Conservation (phyloP, 2,113 vertebrate species). For the Nyctibius bracteatus region DNA sequence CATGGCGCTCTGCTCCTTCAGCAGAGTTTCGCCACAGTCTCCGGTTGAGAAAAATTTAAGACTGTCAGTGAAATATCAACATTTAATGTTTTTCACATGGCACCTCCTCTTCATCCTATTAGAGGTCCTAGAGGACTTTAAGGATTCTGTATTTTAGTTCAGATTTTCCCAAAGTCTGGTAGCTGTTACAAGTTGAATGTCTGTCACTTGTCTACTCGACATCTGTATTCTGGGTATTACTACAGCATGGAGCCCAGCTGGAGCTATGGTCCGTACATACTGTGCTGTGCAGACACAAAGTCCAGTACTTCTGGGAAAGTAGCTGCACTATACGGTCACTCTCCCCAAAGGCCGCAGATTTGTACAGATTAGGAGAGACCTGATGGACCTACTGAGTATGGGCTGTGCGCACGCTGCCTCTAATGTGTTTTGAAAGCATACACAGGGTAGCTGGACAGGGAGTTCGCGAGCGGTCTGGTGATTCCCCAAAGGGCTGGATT, state of each 20-base stretch:
- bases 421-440: background rate
- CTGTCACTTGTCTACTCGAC: background rate
- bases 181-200: background rate
- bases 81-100: background rate
- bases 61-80: background rate
- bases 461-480: background rate
- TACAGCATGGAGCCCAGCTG: background rate
- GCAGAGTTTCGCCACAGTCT: background rate
- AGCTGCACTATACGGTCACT: background rate
- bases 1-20: background rate
- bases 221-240: background rate
- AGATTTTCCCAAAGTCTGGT: background rate
- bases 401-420: fast-evolving
- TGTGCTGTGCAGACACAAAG: background rate
- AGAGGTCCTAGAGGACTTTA: background rate
- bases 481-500: background rate
- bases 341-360: background rate
- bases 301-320: background rate
- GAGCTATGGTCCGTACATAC: fast-evolving
- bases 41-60: background rate
- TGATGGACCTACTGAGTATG: background rate
- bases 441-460: background rate
- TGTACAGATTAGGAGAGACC: background rate
- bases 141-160: background rate
- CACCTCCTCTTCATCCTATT: background rate